Evolutionary conservation across 1,140 invertebrate species (phyloP), one percentile per base, ranked within the genome.

Genomic region (Drosophila sulfurigaster): DNA sequence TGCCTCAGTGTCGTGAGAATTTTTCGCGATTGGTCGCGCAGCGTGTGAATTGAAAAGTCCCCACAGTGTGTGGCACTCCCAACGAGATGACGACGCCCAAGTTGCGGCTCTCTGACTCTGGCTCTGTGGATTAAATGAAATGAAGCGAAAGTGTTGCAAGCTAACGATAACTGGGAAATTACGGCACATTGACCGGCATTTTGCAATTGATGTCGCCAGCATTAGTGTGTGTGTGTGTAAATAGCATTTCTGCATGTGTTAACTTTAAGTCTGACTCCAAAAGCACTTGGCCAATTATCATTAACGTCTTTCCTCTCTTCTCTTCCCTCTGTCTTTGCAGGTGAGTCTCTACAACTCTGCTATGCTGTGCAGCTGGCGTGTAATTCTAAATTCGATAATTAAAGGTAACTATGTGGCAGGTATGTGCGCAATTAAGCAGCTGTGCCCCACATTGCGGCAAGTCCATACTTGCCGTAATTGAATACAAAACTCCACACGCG

Each of bases 1-100:
- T 64, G 68, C 64, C 67, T 87, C 83, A 88, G 78, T 89, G 83
- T 88, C 83, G 83, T 88, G 83, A 88, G 83, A 88, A 88, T 86
- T 83, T 82, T 89, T 89, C 75, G 82, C 82, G 81, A 82, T 82
- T 83, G 78, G 81, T 78, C 81, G 81, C 80, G 73, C 81, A 88
- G 69, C 83, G 83, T 88, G 83, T 88, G 83, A 89, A 89, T 88
- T 79, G 69, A 81, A 85, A 78, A 76, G 62, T 30, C 43, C 10
- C 51, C 11, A 11, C 20, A 28, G 16, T 16, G 35, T n/a, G 54
- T 5, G 46, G 7, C 10, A 73, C 52, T 38, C 59, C 64, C 63
- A 41, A 46, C 1, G 20, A 7, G 35, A 11, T 35, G 30, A 32
- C 46, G 30, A 30, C 46, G 38, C 28, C 54, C 45, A 45, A 60